Evolutionary conservation across 2,113 vertebrate genomes (phyloP).

Genomic region (Alces alces): DNA sequence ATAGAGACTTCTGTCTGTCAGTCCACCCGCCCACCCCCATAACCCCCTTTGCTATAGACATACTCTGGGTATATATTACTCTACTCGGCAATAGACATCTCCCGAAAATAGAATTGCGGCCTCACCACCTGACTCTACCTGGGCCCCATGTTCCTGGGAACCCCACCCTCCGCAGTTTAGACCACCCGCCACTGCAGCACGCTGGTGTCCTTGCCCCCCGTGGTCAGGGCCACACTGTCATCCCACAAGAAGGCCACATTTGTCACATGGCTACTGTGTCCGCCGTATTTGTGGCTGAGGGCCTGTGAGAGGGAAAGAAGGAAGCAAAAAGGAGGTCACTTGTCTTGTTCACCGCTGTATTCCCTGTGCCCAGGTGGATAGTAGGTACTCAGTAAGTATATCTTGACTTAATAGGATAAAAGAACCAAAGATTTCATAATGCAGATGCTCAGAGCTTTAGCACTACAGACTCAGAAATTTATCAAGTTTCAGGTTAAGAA

Average conservation of each 20-base stretch:
- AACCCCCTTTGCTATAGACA: slow-evolving; percentile 63
- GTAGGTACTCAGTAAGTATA: neutral
- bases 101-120: slow-evolving; percentile 72
- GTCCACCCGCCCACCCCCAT: slow-evolving; percentile 17
- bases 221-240: slow-evolving; percentile 86
- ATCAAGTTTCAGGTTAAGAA: neutral
- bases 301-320: slow-evolving; percentile 77
- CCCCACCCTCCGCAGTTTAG: slow-evolving; percentile 63
- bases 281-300: slow-evolving; percentile 85
- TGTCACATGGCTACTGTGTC: slow-evolving; percentile 97
- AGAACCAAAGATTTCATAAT: neutral
- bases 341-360: neutral
- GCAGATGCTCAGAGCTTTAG: neutral
- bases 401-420: neutral
- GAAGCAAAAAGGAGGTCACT: neutral
- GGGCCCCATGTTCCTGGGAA: neutral
- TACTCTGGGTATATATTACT: slow-evolving; percentile 76
- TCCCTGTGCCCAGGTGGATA: neutral
- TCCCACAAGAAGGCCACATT: slow-evolving; percentile 91
- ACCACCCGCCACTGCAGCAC: slow-evolving; percentile 90
- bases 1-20: slow-evolving; percentile 47
- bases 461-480: neutral
- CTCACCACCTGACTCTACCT: neutral
- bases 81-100: slow-evolving; percentile 74
- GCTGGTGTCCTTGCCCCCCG: slow-evolving; percentile 92